Conservation (phyloP, 2,113 vertebrate species). For the Notiomystis cincta region DNA sequence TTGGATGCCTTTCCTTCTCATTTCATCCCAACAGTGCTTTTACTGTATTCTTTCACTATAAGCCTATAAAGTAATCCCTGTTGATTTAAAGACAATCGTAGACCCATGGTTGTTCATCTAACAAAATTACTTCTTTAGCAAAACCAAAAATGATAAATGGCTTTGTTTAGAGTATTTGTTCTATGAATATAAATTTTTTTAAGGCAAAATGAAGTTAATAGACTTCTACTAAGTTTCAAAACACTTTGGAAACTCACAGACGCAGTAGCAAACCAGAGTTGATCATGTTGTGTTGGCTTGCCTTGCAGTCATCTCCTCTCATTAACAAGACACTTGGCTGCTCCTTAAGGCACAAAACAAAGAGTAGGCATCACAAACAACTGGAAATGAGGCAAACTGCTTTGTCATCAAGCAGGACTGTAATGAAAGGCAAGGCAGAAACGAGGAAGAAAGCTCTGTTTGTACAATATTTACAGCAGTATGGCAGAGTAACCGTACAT, state of each 20-base stretch:
- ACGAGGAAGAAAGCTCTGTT: neutral
- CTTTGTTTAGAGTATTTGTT: neutral
- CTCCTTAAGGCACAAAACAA: neutral
- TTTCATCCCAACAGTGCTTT: neutral
- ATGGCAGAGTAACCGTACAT: neutral
- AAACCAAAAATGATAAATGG: neutral
- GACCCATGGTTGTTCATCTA: neutral
- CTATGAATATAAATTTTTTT: neutral
- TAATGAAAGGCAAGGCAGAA: neutral
- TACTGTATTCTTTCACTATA: neutral
- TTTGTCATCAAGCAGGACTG: neutral
- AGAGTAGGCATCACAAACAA: neutral
- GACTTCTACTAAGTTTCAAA: neutral
- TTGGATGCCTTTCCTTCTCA: neutral
- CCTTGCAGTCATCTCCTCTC: neutral
- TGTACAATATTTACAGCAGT: neutral
- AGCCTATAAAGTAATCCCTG: neutral
- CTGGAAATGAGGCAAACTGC: neutral
- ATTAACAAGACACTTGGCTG: neutral
- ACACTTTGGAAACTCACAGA: neutral
- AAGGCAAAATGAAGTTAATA: neutral
- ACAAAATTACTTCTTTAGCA: neutral
- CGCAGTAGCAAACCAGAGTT: neutral
- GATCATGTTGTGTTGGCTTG: neutral
- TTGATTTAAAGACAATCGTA: slow-evolving; percentile 21